Evolutionary conservation across 2,113 vertebrate genomes (phyloP), one percentile per base, ranked within the genome.

Genomic region (Ctenomys sociabilis): DNA sequence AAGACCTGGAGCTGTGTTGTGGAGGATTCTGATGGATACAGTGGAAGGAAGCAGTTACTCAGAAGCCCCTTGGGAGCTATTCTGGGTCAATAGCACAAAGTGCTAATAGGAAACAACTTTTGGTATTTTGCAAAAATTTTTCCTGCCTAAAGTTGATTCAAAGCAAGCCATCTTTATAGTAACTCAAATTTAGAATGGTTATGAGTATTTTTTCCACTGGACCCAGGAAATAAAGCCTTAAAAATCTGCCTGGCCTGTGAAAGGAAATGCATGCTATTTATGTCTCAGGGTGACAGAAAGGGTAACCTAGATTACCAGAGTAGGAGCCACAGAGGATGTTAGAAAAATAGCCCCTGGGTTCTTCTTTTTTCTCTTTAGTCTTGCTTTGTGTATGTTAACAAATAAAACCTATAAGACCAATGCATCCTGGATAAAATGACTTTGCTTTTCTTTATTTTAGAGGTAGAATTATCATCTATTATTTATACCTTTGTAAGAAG

Each of bases 221-320:
- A 86, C 94, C 97, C 87, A 95, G 94, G 91, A 97, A 96, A 93
- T 80, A 94, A 96, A 97, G 64, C 45, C 85, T 82, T 92, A 72
- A 92, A 92, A 95, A 43, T 94, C 70, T 80, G 22, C 64, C 49
- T 77, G 87, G 94, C 72, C 73, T 96, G 95, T 96, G 97, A 97
- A 96, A 97, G 97, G 97, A 97, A 98, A 92, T 93, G 80, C 91
- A 43, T 82, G 70, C 93, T 97, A 95, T 97, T 97, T 97, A 95
- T 97, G 94, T 91, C 92, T 75, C 49, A 78, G 91, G 88, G 88
- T 95, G 95, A 78, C 92, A 68, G 84, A 95, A 97, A 96, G 96
- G 68, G 80, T 91, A 97, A 95, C 88, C 78, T 96, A 93, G 72
- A 95, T 95, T 93, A 95, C 64, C 24, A 89, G 82, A 54, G 82